These are phyloP conservation scores for Conistra vaccinii DNA, from an alignment of 2,888 invertebrate species.

Conservation along the genomic window DNA sequence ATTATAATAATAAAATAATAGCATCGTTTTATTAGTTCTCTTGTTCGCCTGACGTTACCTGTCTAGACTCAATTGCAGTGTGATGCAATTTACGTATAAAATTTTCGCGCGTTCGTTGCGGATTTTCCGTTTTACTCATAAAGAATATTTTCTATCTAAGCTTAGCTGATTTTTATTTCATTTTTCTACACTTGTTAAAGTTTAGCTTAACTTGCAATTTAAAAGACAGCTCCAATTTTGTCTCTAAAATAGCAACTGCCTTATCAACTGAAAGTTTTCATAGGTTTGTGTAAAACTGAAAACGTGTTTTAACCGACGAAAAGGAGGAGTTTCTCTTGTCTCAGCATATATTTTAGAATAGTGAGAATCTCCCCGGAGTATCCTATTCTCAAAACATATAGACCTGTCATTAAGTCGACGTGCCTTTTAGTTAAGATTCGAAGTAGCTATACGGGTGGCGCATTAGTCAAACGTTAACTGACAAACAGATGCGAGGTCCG, in stretches of 20 bases:
- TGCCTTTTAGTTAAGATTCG: conserved; percentile 68
- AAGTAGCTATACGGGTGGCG: conserved; percentile 85
- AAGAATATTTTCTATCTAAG: conserved; percentile 27
- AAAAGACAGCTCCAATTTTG: background rate
- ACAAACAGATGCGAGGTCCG: conserved; percentile 87
- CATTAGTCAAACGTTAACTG: conserved; percentile 81
- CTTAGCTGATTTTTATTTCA: conserved; percentile 27
- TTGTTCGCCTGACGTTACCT: conserved; percentile 41
- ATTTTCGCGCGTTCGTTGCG: conserved; percentile 36
- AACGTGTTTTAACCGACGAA: background rate
- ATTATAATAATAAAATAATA: conserved; percentile 60
- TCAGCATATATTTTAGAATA: background rate
- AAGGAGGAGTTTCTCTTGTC: too few relatives aligned
- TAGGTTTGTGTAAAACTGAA: background rate
- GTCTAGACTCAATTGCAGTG: conserved; percentile 61
- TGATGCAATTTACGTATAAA: conserved; percentile 54
- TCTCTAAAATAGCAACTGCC: background rate
- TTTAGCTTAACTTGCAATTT: background rate
- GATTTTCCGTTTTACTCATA: conserved; percentile 28
- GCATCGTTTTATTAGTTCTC: conserved; percentile 48
- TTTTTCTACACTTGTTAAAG: background rate
- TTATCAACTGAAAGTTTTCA: background rate
- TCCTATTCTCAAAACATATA: conserved; percentile 68
- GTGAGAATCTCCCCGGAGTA: conserved; percentile 35
- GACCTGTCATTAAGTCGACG: conserved; percentile 73